Evolutionary conservation across 2,113 vertebrate species (phyloP).

Genomic region (Nycticorax nycticorax): DNA sequence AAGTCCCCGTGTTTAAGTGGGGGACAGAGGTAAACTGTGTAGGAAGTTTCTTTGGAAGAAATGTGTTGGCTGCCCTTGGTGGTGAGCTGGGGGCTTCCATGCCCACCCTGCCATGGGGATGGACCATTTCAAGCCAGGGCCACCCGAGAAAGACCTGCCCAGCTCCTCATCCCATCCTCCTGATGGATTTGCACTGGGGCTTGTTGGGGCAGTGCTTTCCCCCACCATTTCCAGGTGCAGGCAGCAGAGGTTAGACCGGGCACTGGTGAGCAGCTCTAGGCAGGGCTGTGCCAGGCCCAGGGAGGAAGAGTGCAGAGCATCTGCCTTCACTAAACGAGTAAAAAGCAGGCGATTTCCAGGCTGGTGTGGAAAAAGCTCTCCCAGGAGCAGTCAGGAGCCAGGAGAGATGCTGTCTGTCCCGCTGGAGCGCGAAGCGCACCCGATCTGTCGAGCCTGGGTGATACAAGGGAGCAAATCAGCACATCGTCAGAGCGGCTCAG

Average conservation of each 20-base stretch:
- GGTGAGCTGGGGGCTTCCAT: background rate
- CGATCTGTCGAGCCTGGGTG: fast-evolving
- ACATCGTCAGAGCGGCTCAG: fast-evolving
- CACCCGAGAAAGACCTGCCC: fast-evolving
- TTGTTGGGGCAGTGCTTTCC: fast-evolving
- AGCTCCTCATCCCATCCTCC: background rate
- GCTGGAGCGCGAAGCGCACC: background rate
- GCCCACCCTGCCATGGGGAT: too few relatives aligned
- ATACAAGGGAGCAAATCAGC: background rate
- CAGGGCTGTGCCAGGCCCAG: background rate
- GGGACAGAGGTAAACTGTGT: background rate
- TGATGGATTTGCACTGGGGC: background rate
- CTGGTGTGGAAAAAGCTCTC: background rate
- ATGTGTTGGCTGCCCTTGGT: background rate
- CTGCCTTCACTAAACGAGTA: background rate
- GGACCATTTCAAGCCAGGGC: background rate
- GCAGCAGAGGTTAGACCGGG: background rate
- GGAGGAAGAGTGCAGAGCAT: background rate
- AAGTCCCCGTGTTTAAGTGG: background rate
- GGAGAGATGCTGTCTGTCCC: background rate
- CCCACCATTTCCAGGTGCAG: background rate
- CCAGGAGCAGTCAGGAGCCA: fast-evolving
- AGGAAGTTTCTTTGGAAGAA: background rate
- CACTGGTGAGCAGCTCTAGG: background rate
- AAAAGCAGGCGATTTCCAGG: background rate